phyloP scores from a whole-genome alignment of 2,888 invertebrate genomes.

The Drosophila antonietae region DNA sequence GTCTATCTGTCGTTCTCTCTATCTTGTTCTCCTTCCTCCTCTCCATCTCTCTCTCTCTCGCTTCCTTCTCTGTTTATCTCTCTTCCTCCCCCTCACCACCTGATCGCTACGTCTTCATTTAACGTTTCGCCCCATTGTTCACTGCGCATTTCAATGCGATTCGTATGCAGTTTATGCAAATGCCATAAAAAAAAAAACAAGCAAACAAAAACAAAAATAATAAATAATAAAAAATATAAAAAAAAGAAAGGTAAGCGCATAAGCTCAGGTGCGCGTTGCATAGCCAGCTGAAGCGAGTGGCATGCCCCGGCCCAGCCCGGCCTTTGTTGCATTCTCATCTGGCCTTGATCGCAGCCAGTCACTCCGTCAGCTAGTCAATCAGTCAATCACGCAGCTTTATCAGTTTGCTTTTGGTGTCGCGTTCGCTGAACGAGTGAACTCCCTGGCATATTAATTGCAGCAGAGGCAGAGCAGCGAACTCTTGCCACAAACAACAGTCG shows the following conservation, averaged over 20 bases:
- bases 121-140: conserved; percentile 7
- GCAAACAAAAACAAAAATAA: not conserved
- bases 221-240: not conserved
- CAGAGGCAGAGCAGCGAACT: conserved; percentile 12
- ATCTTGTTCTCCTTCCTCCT: not conserved
- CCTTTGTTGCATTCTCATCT: conserved; percentile 18
- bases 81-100: not conserved
- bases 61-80: not conserved
- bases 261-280: conserved; percentile 17
- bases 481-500: conserved; percentile 18
- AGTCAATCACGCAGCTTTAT: conserved; percentile 15
- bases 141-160: conserved; percentile 22
- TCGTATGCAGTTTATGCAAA: conserved; percentile 44
- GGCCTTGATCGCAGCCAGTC: conserved; percentile 47
- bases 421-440: conserved; percentile 14
- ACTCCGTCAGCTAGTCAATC: conserved; percentile 17
- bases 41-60: not conserved
- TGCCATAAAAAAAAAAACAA: conserved; percentile 26
- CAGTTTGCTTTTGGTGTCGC: conserved; percentile 9
- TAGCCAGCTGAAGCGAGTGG: conserved; percentile 6
- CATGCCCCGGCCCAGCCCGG: conserved; percentile 8
- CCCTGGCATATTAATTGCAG: conserved; percentile 48
- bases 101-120: not conserved
- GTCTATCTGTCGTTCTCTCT: not conserved
- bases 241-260: conserved; percentile 9